phyloP scores from a whole-genome alignment of 1,140 invertebrate species.

The Brachionus koreanus region DNA sequence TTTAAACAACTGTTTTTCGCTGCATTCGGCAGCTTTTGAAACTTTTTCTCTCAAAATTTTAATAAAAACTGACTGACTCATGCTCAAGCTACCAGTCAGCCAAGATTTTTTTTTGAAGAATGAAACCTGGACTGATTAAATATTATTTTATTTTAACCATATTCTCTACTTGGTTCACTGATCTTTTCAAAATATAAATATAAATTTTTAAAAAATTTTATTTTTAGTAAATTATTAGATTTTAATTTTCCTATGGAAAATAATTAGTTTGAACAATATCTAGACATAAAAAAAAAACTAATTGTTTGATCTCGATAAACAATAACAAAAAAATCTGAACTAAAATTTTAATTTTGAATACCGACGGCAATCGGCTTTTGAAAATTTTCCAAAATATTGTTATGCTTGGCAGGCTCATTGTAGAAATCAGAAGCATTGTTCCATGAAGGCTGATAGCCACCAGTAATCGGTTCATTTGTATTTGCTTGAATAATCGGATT shows the following conservation, averaged over 20 bases:
- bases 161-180: no score
- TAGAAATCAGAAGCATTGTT: neutral
- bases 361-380: slow-evolving; percentile 7
- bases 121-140: no score
- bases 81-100: no score
- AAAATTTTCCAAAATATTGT: slow-evolving; percentile 17
- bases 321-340: neutral
- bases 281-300: neutral
- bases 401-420: neutral
- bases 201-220: neutral
- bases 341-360: slow-evolving; percentile 6
- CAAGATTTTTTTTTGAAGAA: no score
- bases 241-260: slow-evolving; percentile 15
- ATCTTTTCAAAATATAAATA: no score
- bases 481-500: neutral
- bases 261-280: neutral
- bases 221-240: neutral
- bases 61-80: no score
- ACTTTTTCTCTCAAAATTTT: no score
- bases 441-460: slow-evolving; percentile 11
- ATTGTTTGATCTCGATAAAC: neutral
- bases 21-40: no score
- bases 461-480: neutral
- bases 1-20: no score
- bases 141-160: no score